A percentile compares a stretch with the other conserved stretches of the same genome.
Conservation (phyloP, 1,140 invertebrate species). For the Philotrypesis tridentata region DNA sequence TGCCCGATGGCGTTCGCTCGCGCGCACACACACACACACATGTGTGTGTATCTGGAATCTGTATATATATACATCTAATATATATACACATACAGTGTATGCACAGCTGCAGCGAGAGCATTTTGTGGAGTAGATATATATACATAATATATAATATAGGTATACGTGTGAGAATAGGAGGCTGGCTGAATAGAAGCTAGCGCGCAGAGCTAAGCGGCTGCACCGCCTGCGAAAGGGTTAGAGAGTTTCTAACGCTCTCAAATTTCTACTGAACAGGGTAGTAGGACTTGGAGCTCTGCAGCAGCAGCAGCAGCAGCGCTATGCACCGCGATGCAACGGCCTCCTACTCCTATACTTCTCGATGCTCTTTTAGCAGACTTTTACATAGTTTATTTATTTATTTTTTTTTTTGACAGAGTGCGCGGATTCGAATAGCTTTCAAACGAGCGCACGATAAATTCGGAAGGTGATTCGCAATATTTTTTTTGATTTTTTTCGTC, state of each 20-base stretch:
- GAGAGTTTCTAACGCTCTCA: constrained; percentile 53
- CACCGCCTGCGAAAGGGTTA: constrained; percentile 49
- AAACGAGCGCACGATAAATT: neutral
- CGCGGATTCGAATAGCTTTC: too few relatives aligned
- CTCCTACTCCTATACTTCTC: neutral
- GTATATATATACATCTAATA: neutral
- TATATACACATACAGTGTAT: neutral
- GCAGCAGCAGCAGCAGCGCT: constrained; percentile 5
- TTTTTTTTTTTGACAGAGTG: neutral
- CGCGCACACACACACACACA: neutral
- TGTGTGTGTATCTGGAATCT: neutral
- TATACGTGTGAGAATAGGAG: neutral
- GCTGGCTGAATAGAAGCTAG: neutral
- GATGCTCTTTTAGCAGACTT: neutral
- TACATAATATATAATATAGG: too few relatives aligned
- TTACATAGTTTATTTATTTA: neutral
- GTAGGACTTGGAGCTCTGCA: constrained; percentile 45
- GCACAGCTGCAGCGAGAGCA: neutral
- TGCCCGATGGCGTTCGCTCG: too few relatives aligned
- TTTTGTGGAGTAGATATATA: too few relatives aligned
- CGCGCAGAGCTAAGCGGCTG: neutral
- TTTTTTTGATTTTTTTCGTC: neutral
- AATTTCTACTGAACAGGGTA: constrained; percentile 59
- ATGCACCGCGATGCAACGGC: constrained; percentile 18
- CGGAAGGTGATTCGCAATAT: too few relatives aligned